phyloP scores from a whole-genome alignment of 2,797 vertebrate genomes.

The Sorex maritimensis region DNA sequence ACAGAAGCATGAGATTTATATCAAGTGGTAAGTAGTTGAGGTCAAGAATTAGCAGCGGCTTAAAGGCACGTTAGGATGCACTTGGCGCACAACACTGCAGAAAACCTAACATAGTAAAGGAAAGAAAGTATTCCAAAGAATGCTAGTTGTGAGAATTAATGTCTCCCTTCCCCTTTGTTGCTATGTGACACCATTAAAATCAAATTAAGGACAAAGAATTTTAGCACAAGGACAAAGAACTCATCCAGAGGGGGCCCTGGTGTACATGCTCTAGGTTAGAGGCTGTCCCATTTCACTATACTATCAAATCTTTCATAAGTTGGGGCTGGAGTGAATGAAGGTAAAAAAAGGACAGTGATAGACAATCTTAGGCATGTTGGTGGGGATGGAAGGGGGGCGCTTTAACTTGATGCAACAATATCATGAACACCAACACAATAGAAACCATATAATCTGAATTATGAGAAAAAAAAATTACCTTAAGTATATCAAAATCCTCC shows the following conservation, averaged over 20 bases:
- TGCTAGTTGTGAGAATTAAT: background rate
- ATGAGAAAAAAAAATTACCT: too few species aligned
- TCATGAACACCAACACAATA: too few species aligned
- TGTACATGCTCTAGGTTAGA: background rate
- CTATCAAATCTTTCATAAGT: background rate
- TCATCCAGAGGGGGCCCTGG: background rate
- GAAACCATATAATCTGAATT: too few species aligned
- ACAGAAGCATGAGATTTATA: constrained; percentile 22
- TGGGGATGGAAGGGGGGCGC: too few species aligned
- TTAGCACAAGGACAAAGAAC: background rate
- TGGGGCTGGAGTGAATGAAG: too few species aligned
- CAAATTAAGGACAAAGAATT: background rate
- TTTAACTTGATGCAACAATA: too few species aligned
- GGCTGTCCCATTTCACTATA: background rate
- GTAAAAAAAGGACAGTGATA: too few species aligned
- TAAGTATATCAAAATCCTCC: too few species aligned
- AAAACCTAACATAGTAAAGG: background rate
- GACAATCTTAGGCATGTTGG: too few species aligned
- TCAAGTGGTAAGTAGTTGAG: background rate
- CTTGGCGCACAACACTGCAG: background rate
- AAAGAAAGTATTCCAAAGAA: constrained; percentile 37
- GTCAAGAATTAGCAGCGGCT: background rate
- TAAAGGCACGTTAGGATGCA: background rate
- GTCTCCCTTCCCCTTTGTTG: background rate
- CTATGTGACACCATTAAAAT: background rate